A percentile compares a stretch with the other conserved stretches of the same genome.
phyloP scores from a whole-genome alignment of 30 jellyfish, hydroid and myxozoan genomes.

The Hydra vulgaris region DNA sequence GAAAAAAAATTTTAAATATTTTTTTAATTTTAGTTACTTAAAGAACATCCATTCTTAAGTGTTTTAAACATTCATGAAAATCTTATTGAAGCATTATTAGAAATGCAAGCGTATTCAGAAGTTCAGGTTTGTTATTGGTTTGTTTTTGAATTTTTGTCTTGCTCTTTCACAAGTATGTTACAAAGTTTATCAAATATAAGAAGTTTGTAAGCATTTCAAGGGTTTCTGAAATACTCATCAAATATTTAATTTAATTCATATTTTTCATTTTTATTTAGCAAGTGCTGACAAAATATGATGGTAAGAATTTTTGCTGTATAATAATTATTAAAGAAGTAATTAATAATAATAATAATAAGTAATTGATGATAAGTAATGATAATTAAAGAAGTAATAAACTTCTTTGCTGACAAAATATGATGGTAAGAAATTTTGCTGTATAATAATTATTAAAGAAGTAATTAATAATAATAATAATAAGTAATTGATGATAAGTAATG shows the following conservation, averaged over 20 bases:
- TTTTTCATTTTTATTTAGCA: constrained; percentile 50
- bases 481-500: too few relatives aligned
- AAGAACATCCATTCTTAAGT: constrained; percentile 74
- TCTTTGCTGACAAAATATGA: constrained; percentile 89
- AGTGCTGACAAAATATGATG: constrained; percentile 95
- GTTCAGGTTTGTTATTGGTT: constrained; percentile 54
- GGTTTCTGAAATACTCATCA: background rate
- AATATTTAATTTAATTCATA: background rate
- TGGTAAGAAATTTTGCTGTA: constrained; percentile 57
- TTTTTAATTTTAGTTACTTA: constrained; percentile 39
- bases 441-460: too few relatives aligned
- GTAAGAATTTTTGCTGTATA: constrained; percentile 44
- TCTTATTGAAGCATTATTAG: constrained; percentile 84
- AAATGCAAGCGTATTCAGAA: constrained; percentile 86
- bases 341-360: too few relatives aligned
- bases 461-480: too few relatives aligned
- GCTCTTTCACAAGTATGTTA: too few relatives aligned
- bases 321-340: too few relatives aligned
- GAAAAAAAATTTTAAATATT: too few relatives aligned
- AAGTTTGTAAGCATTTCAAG: too few relatives aligned
- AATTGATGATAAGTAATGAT: too few relatives aligned
- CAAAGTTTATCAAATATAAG: too few relatives aligned
- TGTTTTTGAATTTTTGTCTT: too few relatives aligned
- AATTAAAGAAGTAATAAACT: too few relatives aligned
- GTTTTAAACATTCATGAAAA: constrained; percentile 86